Conservation (phyloP, 2,888 invertebrate species). For the Hedychridium roseum region DNA sequence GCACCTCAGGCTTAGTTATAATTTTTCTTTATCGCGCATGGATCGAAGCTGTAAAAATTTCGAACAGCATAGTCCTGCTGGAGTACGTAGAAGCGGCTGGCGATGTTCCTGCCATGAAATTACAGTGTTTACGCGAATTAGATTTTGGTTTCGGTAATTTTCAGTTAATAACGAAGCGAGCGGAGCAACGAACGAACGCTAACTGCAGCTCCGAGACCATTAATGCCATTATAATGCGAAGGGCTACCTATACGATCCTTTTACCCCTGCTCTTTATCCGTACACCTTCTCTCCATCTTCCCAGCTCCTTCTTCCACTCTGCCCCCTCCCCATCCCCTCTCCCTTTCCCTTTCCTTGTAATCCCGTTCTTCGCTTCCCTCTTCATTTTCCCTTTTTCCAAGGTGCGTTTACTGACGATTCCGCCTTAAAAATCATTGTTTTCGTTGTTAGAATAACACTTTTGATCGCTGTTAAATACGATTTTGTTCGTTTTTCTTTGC, state of each 20-base stretch:
- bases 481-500: too few relatives aligned
- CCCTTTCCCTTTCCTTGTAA: constrained; percentile 1
- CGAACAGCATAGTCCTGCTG: too few relatives aligned
- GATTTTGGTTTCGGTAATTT: constrained; percentile 61
- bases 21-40: too few relatives aligned
- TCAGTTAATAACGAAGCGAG: constrained; percentile 56
- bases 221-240: constrained; percentile 50
- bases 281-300: constrained; percentile 9
- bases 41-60: too few relatives aligned
- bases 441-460: too few relatives aligned
- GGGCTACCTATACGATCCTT: constrained; percentile 42
- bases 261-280: constrained; percentile 9
- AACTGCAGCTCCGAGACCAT: constrained; percentile 44
- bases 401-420: too few relatives aligned
- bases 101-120: constrained; percentile 42
- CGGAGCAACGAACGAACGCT: constrained; percentile 33
- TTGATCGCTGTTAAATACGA: too few relatives aligned
- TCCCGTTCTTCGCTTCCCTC: too few relatives aligned
- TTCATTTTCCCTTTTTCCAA: too few relatives aligned
- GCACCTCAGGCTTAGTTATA: too few relatives aligned
- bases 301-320: constrained; percentile 1
- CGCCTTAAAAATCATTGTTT: too few relatives aligned
- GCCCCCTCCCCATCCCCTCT: constrained; percentile 9
- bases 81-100: too few relatives aligned
- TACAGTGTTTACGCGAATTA: constrained; percentile 60